Conservation (phyloP, 2,888 invertebrate species). For the Lasioglossum leucozonium region DNA sequence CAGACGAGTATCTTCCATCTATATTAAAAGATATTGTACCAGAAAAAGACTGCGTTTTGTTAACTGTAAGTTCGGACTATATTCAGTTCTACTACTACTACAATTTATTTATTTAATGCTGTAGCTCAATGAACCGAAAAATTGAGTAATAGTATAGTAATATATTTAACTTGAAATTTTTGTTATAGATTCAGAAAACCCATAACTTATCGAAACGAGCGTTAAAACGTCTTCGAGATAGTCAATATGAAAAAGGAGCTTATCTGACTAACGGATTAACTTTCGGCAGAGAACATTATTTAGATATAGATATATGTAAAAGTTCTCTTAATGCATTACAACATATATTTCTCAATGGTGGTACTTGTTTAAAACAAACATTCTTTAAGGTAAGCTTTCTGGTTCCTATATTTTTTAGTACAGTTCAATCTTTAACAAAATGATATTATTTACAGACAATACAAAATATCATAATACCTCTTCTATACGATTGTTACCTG, state of each 20-base stretch:
- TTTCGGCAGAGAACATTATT: constrained; percentile 50
- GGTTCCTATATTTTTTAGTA: constrained; percentile 10
- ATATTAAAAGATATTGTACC: constrained; percentile 78
- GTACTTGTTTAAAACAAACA: constrained; percentile 69
- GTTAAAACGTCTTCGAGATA: constrained; percentile 75
- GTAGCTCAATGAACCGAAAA: not conserved
- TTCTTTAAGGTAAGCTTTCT: constrained; percentile 75
- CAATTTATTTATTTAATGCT: too few species aligned
- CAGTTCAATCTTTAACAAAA: constrained; percentile 7
- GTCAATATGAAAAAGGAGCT: constrained; percentile 72
- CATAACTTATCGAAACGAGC: constrained; percentile 76
- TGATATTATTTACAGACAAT: constrained; percentile 68
- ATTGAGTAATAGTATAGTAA: not conserved
- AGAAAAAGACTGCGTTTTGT: constrained; percentile 73
- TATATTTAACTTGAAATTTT: constrained; percentile 13
- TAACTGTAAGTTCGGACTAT: constrained; percentile 71
- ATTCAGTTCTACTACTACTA: too few species aligned
- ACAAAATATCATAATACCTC: constrained; percentile 70
- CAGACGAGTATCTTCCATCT: constrained; percentile 74
- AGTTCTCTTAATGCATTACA: constrained; percentile 74
- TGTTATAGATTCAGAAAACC: constrained; percentile 74
- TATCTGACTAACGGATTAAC: constrained; percentile 58
- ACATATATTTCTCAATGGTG: constrained; percentile 75
- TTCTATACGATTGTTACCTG: constrained; percentile 76
- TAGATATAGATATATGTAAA: constrained; percentile 73